Conservation (phyloP, 2,888 invertebrate genomes). For the Metallyticus violacea region DNA sequence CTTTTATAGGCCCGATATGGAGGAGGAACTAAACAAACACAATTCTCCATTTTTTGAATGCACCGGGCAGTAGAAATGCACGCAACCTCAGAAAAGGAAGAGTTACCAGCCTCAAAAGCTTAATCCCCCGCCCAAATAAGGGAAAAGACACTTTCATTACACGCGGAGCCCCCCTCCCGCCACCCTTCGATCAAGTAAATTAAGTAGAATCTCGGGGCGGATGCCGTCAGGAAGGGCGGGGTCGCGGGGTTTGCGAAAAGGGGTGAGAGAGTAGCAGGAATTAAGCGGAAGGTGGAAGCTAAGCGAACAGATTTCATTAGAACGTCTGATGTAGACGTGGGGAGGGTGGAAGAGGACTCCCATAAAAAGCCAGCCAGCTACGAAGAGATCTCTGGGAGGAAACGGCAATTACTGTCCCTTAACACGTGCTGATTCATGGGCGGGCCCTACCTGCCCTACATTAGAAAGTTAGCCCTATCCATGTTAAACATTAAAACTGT, state of each 20-base stretch:
- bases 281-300: background rate
- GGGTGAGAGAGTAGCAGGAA: background rate
- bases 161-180: background rate
- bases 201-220: slow-evolving; percentile 19
- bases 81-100: background rate
- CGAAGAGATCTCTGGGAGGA: background rate
- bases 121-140: slow-evolving; percentile 6
- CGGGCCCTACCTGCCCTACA: background rate
- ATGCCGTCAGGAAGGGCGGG: slow-evolving; percentile 22
- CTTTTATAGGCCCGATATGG: too few relatives aligned
- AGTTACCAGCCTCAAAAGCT: background rate
- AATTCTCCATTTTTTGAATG: too few relatives aligned
- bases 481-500: too few relatives aligned
- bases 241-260: too few relatives aligned
- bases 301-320: slow-evolving; percentile 22
- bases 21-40: too few relatives aligned
- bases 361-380: background rate
- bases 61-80: background rate
- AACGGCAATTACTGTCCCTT: background rate
- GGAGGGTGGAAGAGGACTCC: too few relatives aligned
- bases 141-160: slow-evolving; percentile 22
- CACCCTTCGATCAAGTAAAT: slow-evolving; percentile 24
- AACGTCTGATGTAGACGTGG: background rate
- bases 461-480: too few relatives aligned
- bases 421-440: background rate